Conservation (phyloP, 2,888 invertebrate species). For the Acholoe squamosa region DNA sequence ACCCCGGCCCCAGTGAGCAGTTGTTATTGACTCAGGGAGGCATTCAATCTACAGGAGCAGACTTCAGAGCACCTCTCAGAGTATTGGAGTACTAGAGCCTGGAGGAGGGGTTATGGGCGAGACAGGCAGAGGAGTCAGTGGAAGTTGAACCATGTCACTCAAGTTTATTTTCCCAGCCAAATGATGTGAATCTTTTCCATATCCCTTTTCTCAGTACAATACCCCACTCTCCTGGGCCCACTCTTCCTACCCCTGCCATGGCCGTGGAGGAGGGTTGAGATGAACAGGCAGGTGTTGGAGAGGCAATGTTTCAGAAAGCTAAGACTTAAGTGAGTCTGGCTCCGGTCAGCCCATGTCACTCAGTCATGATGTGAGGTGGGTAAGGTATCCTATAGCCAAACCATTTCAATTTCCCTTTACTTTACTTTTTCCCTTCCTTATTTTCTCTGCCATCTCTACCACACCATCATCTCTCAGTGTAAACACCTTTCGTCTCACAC, state of each 20-base stretch:
- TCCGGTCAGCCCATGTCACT: not conserved
- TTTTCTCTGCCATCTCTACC: not conserved
- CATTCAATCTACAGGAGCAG: not conserved
- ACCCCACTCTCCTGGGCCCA: not conserved
- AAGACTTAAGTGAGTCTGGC: slow-evolving; percentile 1
- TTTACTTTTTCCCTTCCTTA: not conserved
- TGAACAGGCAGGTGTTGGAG: slow-evolving; percentile 1
- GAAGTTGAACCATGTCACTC: not conserved
- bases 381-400: not conserved
- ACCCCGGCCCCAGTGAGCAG: not conserved
- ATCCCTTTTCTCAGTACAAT: not conserved
- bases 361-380: not conserved
- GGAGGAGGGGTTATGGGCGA: no score
- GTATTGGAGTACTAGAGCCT: not conserved
- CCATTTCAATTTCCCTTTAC: not conserved
- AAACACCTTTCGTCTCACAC: not conserved
- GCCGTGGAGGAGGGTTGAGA: not conserved
- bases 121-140: no score
- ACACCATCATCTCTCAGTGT: no score
- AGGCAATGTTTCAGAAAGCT: slow-evolving; percentile 33
- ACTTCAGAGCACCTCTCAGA: not conserved
- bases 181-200: not conserved
- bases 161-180: not conserved
- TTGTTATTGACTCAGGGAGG: slow-evolving; percentile 14
- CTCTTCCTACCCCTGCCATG: not conserved